Evolutionary conservation across 2,888 invertebrate genomes (phyloP).

Genomic region (Polylopha cassiicola): DNA sequence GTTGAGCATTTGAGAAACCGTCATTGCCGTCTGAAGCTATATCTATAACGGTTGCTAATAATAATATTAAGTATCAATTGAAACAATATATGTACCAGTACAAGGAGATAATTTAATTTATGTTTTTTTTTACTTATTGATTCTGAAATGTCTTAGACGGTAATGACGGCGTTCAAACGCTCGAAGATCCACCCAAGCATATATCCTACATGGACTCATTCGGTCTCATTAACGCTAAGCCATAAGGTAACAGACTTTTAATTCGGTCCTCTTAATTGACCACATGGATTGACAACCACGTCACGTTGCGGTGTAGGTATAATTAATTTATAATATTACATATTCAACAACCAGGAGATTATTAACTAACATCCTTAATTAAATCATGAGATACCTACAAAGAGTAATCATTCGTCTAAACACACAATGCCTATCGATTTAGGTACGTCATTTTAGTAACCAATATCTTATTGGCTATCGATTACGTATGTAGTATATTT

Average conservation of each 20-base stretch:
- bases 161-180: too few species aligned
- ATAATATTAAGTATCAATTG: too few species aligned
- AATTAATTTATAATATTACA: slow-evolving; percentile 43
- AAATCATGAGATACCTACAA: slow-evolving; percentile 62
- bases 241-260: slow-evolving; percentile 52
- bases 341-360: slow-evolving; percentile 70
- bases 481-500: slow-evolving; percentile 68
- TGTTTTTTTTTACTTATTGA: slow-evolving; percentile 22
- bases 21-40: too few species aligned
- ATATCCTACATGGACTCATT: slow-evolving; percentile 37
- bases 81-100: too few species aligned
- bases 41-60: too few species aligned
- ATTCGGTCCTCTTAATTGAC: slow-evolving; percentile 71
- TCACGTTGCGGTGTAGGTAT: slow-evolving; percentile 45
- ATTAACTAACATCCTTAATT: slow-evolving; percentile 61
- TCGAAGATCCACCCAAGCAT: slow-evolving; percentile 45
- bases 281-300: slow-evolving; percentile 61
- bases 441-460: slow-evolving; percentile 18
- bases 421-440: slow-evolving; percentile 13
- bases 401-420: slow-evolving; percentile 52
- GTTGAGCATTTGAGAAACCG: too few species aligned
- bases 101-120: too few species aligned
- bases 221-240: slow-evolving; percentile 49
- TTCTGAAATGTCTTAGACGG: slow-evolving; percentile 25
- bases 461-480: slow-evolving; percentile 17